Evolutionary conservation across 2,888 invertebrate species (phyloP).

Genomic region (Cryptus viduatorius): DNA sequence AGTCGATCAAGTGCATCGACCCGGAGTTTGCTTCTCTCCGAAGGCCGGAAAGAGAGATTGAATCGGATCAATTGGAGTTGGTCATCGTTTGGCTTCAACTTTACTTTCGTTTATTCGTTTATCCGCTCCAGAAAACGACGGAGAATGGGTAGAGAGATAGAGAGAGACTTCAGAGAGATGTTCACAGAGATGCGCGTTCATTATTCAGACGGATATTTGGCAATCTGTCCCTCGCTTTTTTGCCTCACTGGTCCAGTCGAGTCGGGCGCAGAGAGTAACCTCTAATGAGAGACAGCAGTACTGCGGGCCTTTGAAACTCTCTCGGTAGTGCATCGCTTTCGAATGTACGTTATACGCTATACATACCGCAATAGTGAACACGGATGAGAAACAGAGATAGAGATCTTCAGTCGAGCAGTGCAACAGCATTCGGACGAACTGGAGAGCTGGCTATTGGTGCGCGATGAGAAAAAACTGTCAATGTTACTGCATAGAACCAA

Average conservation of each 20-base stretch:
- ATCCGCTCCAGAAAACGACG: not conserved
- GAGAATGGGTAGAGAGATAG: not conserved
- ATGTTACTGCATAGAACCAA: conserved; percentile 33
- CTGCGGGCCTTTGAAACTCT: conserved; percentile 2
- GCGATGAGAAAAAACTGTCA: conserved; percentile 49
- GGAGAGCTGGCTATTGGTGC: conserved; percentile 6
- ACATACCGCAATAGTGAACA: conserved; percentile 25
- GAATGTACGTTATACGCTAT: not conserved
- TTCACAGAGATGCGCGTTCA: not conserved
- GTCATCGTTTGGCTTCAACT: conserved; percentile 1
- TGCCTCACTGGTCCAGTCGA: not conserved
- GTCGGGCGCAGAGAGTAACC: not conserved
- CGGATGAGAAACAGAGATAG: conserved; percentile 16
- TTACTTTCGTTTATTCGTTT: conserved; percentile 13
- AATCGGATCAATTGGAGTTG: conserved; percentile 5
- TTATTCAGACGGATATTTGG: conserved; percentile 23
- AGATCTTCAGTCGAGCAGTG: conserved; percentile 24
- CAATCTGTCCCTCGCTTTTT: conserved; percentile 32
- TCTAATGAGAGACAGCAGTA: conserved; percentile 28
- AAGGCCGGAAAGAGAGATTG: not conserved
- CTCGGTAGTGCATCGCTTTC: conserved; percentile 13
- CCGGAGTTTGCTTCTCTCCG: not conserved
- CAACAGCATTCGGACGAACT: not conserved
- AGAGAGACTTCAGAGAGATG: conserved; percentile 22
- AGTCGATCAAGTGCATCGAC: not conserved